Evolutionary conservation across 2,113 vertebrate genomes (phyloP).

Genomic region (Dipodomys spectabilis): DNA sequence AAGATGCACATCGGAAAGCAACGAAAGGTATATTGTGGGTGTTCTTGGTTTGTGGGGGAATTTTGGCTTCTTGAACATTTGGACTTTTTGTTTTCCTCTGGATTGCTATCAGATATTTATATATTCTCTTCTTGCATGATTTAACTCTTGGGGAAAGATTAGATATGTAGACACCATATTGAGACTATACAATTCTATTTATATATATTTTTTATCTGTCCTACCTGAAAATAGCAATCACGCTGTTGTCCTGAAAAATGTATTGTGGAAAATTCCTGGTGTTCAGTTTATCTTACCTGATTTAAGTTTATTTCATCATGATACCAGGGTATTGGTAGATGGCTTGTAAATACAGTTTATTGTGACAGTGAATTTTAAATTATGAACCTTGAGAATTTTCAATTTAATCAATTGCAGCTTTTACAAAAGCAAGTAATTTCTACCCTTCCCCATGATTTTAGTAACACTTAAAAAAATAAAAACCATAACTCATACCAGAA

Average conservation of each 20-base stretch:
- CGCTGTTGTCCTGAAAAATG: conserved; percentile 81
- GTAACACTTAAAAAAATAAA: conserved; percentile 77
- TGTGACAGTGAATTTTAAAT: conserved; percentile 79
- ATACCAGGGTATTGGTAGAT: conserved; percentile 77
- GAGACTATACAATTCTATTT: conserved; percentile 80
- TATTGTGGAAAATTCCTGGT: conserved; percentile 83
- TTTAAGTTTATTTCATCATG: conserved; percentile 70
- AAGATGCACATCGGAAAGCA: conserved; percentile 97
- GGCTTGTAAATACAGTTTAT: conserved; percentile 78
- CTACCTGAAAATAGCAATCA: conserved; percentile 78
- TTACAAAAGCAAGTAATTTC: conserved; percentile 68
- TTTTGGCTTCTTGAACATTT: conserved; percentile 70
- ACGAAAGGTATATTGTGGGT: conserved; percentile 93
- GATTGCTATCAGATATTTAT: conserved; percentile 71
- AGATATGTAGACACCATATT: conserved; percentile 78
- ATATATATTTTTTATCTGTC: conserved; percentile 67
- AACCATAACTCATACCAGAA: conserved; percentile 77
- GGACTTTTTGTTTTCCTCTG: conserved; percentile 76
- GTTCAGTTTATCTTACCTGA: conserved; percentile 80
- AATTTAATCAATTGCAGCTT: conserved; percentile 78
- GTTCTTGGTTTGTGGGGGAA: conserved; percentile 62
- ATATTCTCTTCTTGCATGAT: conserved; percentile 87
- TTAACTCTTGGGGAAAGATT: conserved; percentile 79
- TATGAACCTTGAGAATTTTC: conserved; percentile 78
- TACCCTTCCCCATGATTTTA: conserved; percentile 60